Evolutionary conservation across 1,140 invertebrate species (phyloP), one percentile per base, ranked within the genome.

Genomic region (Zaprionus capensis): DNA sequence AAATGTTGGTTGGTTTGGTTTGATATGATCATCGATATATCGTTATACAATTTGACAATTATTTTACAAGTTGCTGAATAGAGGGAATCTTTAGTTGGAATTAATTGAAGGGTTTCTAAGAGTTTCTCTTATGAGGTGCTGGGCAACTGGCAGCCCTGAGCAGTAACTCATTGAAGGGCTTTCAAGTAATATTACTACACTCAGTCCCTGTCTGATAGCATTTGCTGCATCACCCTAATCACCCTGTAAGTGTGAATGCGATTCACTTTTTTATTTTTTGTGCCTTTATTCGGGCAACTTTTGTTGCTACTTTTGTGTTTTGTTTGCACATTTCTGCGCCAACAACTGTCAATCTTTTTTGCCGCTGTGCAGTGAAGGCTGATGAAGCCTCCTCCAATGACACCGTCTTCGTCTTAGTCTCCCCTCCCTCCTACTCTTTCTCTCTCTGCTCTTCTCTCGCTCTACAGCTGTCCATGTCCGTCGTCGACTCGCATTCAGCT

Each of bases 281-380:
- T 46, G 62, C 75, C 82, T 82, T 84, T 88, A 84, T 85, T 90
- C 65, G 79, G 57, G 78, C 57, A 85, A 85, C 78, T 90, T 88
- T 84, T 88, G 83, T 87, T 80, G 80, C 72, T 64, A 79, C 66
- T 83, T 71, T 79, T 84, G 75, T 79, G 80, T 83, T 79, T 84
- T 76, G 84, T 81, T 82, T 88, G 85, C 81, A 74, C 85, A 90
- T 88, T 88, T 88, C 85, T 74, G 85, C 75, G 85, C 75, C 85
- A 88, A 90, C 85, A 90, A 90, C 85, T 88, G 85, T 90, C 79
- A 90, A 88, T 88, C 78, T 88, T 74, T 73, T 73, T 73, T 84
- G 73, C 49, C 66, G 82, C 59, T 41, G 20, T 61, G 64, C 71
- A 46, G 55, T 67, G 61, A 68, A 51, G 51, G 71, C 34, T 78